These are phyloP conservation scores for Leptodactylus fallax DNA, from an alignment of 2,797 vertebrate species.

Conservation along the genomic window DNA sequence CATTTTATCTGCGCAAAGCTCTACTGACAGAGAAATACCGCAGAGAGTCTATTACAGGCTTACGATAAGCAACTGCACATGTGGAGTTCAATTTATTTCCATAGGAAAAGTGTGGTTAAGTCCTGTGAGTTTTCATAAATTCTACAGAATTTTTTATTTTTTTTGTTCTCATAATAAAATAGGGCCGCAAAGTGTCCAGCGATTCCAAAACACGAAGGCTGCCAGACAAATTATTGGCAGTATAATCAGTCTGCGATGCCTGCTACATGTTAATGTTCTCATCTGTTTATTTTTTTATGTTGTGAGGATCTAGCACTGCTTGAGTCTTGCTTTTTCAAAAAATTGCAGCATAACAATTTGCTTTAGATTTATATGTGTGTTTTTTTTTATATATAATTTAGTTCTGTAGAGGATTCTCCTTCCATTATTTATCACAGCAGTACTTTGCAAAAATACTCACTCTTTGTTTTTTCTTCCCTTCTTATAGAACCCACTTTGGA, in stretches of 20 bases:
- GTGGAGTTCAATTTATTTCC: conserved; percentile 57
- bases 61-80: conserved; percentile 50
- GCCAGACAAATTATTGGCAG: conserved; percentile 45
- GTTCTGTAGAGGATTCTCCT: neutral
- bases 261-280: conserved; percentile 43
- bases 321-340: neutral
- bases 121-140: conserved; percentile 39
- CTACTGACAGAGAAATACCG: conserved; percentile 42
- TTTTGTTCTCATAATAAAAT: conserved; percentile 21
- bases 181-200: conserved; percentile 37
- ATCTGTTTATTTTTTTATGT: conserved; percentile 37
- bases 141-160: neutral
- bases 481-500: conserved; percentile 25
- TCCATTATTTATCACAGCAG: neutral
- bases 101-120: conserved; percentile 30
- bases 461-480: neutral
- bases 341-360: neutral
- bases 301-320: conserved; percentile 1
- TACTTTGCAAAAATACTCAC: neutral
- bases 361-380: neutral
- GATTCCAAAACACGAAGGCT: conserved; percentile 31
- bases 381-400: neutral
- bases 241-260: conserved; percentile 14
- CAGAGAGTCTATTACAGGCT: conserved; percentile 52
- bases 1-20: conserved; percentile 48